Evolutionary conservation across 2,113 vertebrate genomes (phyloP).

Genomic region (Holacanthus passer): DNA sequence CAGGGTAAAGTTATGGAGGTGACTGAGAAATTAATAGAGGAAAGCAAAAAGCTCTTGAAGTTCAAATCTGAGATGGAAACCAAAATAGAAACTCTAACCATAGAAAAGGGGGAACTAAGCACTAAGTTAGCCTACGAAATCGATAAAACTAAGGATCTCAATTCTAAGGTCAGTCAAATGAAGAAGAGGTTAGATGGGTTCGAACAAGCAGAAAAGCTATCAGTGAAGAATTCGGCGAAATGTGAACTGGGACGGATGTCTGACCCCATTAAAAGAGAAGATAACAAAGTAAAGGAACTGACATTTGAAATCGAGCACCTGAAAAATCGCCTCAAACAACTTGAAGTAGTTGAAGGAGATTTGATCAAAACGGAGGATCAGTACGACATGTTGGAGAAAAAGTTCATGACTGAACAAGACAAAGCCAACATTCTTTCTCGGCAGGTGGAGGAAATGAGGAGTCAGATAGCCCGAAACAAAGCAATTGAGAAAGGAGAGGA

Average conservation of each 20-base stretch:
- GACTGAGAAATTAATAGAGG: slow-evolving; percentile 96
- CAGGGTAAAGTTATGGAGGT: slow-evolving; percentile 97
- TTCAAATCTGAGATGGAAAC: slow-evolving; percentile 97
- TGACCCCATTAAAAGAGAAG: slow-evolving; percentile 81
- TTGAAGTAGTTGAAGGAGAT: slow-evolving; percentile 96
- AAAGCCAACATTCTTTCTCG: slow-evolving; percentile 94
- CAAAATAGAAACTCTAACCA: slow-evolving; percentile 88
- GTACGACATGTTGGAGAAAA: slow-evolving; percentile 94
- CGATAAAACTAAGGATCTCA: slow-evolving; percentile 90
- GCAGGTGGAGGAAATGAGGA: slow-evolving; percentile 95
- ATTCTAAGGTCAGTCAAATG: slow-evolving; percentile 86
- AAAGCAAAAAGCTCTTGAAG: slow-evolving; percentile 96
- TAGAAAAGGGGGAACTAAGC: slow-evolving; percentile 90
- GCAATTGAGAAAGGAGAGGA: slow-evolving; percentile 93
- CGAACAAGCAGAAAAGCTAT: slow-evolving; percentile 89
- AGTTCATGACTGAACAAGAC: slow-evolving; percentile 93
- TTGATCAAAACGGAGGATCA: slow-evolving; percentile 97
- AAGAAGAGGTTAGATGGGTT: slow-evolving; percentile 91
- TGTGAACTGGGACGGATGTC: slow-evolving; percentile 76
- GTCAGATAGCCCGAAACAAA: slow-evolving; percentile 92
- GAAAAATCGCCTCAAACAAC: slow-evolving; percentile 92
- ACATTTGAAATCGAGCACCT: slow-evolving; percentile 93
- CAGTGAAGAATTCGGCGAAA: slow-evolving; percentile 82
- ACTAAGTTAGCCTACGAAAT: slow-evolving; percentile 88
- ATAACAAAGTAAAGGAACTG: slow-evolving; percentile 92